Conservation (phyloP, 2,888 invertebrate genomes). For the Mantis religiosa region DNA sequence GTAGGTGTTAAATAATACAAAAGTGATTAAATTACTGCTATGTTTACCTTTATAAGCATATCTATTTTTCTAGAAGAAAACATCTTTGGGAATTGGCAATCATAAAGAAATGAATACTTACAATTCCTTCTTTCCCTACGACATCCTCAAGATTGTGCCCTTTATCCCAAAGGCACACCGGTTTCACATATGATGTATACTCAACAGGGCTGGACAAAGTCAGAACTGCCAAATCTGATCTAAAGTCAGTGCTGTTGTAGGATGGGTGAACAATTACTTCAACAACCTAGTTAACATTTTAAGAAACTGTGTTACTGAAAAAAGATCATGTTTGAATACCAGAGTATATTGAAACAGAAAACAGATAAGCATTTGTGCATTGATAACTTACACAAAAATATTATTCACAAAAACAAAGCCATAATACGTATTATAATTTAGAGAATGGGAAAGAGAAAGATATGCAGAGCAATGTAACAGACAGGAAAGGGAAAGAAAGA, state of each 20-base stretch:
- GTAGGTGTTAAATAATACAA: no score
- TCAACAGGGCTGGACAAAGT: constrained; percentile 48
- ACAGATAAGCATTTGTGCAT: neutral
- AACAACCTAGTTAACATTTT: constrained; percentile 40
- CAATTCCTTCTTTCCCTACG: constrained; percentile 50
- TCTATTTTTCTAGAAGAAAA: no score
- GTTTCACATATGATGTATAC: constrained; percentile 54
- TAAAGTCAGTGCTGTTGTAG: constrained; percentile 53
- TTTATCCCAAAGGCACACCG: constrained; percentile 60
- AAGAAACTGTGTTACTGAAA: neutral
- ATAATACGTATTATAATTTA: no score
- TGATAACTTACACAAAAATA: neutral
- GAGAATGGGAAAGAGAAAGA: no score
- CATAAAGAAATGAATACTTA: constrained; percentile 34
- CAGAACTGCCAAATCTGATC: constrained; percentile 56
- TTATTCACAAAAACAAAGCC: neutral
- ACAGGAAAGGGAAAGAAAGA: no score
- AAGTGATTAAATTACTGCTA: no score
- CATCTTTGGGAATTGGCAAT: no score
- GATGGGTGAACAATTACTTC: constrained; percentile 52
- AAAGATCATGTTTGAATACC: neutral
- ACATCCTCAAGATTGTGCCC: constrained; percentile 45
- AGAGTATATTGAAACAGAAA: neutral
- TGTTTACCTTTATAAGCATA: no score
- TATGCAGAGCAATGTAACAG: no score